Evolutionary conservation across 1,140 invertebrate genomes (phyloP).

Genomic region (Globodera rostochiensis): DNA sequence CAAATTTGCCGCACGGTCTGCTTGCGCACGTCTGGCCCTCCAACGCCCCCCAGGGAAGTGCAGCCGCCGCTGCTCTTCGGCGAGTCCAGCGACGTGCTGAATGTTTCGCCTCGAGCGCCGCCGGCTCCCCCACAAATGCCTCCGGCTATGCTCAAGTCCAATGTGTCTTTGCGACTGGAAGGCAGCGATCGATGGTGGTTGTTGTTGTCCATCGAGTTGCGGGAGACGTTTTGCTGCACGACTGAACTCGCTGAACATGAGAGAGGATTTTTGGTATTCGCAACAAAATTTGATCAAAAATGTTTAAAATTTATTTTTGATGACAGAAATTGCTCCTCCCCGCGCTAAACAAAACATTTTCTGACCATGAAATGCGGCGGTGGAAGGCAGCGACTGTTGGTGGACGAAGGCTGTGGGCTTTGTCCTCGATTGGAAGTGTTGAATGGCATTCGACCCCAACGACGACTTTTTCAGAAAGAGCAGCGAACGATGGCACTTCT

Average conservation of each 20-base stretch:
- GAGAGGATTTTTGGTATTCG: neutral
- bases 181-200: conserved; percentile 1
- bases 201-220: neutral
- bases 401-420: neutral
- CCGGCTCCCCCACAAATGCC: neutral
- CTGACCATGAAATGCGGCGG: neutral
- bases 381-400: neutral
- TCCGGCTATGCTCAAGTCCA: conserved; percentile 2
- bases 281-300: neutral
- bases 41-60: neutral
- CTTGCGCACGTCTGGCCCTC: neutral
- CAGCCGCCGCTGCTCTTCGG: conserved; percentile 20
- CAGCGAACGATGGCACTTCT: neutral
- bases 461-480: neutral
- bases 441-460: neutral
- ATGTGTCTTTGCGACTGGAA: conserved; percentile 19
- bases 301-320: no score
- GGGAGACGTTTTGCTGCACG: neutral
- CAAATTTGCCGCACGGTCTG: conserved; percentile 15
- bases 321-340: no score
- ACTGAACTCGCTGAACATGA: neutral
- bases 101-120: conserved; percentile 10
- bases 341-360: no score
- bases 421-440: neutral
- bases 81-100: conserved; percentile 22